Base-by-base conservation (phyloP, 2,797 vertebrate genomes). In the Labeo calbasu region DNA sequence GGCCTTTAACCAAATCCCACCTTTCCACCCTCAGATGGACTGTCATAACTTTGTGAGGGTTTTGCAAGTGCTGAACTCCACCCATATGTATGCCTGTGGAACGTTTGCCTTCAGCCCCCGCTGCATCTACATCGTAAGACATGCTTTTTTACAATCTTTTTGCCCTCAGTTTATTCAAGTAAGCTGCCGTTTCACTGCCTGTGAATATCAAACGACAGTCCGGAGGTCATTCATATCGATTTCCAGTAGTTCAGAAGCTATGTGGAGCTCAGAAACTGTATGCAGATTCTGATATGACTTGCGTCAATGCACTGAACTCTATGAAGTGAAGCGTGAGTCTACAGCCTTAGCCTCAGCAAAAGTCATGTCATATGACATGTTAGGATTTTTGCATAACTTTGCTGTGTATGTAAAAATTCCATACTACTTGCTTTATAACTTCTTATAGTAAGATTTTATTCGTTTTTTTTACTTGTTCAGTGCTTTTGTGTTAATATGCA, bases 41-140 rank as follows among this genome's bases (percentile, higher is more conserved):
- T 97, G 97, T 92, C 93, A 94, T 25, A 97, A 97, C 88, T 97
- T 96, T 84, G 92, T 97, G 50, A 95, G 96, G 77, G 95, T 97
- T 17, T 93, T 97, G 86, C 92, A 94, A 92, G 95, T 95, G 86
- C 90, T 94, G 82, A 97, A 97, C 89, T 77, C 86, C 72, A 96
- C 94, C 19, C 96, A 97, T 88, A 91, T 97, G 88, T 96, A 96
- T 9, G 91, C 93, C 86, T 97, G 97, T 83, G 97, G 97, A 81
- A 97, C 96, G 0, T 96, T 96, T 57, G 96, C 96, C 84, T 97
- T 96, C 92, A 95, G 95, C 85, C 97, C 97, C 3, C 95, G 93
- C 88, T 97, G 96, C 89, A 92, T 93, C 83, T 96, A 95, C 90
- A 94, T 97, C 13, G 97, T 97, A 92, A 94, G 94, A 23, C 25